These are phyloP conservation scores for Ciconia nigra DNA, from an alignment of 2,797 vertebrate species.

Conservation along the genomic window DNA sequence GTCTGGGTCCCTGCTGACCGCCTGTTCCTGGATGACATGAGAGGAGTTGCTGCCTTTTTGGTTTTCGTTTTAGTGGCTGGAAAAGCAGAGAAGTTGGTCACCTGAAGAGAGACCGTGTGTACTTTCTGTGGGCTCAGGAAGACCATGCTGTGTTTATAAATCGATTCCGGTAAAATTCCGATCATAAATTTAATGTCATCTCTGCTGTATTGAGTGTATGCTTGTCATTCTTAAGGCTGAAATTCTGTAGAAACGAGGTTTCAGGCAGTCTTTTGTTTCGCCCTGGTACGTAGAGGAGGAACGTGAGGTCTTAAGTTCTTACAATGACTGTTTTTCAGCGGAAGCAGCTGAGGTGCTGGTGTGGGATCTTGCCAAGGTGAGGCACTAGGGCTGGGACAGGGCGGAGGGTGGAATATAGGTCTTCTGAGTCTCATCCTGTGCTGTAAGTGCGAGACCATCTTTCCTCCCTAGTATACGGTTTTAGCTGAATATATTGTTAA, in stretches of 20 bases:
- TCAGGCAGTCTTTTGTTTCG: neutral
- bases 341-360: neutral
- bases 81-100: neutral
- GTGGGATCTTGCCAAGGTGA: neutral
- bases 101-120: rapidly evolving
- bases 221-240: neutral
- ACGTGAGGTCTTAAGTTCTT: neutral
- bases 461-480: neutral
- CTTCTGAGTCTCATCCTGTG: neutral
- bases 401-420: neutral
- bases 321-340: rapidly evolving
- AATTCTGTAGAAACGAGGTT: neutral
- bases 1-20: neutral
- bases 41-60: neutral
- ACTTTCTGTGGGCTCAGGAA: neutral
- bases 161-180: rapidly evolving
- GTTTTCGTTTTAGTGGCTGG: neutral
- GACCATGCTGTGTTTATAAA: neutral
- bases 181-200: rapidly evolving
- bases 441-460: neutral
- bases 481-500: rapidly evolving
- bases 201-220: neutral
- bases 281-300: neutral
- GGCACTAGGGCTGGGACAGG: neutral
- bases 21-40: neutral